phyloP scores from a whole-genome alignment of 2,797 vertebrate species.

The Sebastes umbrosus region DNA sequence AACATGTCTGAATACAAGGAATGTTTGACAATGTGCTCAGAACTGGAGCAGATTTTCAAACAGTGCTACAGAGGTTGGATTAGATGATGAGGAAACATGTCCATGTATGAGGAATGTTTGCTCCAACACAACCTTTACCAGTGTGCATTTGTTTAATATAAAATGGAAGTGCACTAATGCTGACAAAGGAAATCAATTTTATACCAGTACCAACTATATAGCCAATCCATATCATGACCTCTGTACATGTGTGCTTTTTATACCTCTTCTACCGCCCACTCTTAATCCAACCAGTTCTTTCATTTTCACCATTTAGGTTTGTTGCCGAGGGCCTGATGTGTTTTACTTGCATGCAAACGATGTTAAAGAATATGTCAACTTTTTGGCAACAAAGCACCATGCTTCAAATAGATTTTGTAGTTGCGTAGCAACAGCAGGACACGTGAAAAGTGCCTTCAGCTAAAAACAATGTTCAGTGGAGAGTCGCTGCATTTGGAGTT shows the following conservation, averaged over 20 bases:
- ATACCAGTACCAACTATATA: not conserved
- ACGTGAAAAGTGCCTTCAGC: not conserved
- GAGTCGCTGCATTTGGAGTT: not conserved
- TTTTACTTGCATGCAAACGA: slow-evolving; percentile 11
- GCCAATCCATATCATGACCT: not conserved
- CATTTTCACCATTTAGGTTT: not conserved
- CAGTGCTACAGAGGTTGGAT: not conserved
- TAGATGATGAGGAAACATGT: not conserved
- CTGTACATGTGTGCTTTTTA: not conserved
- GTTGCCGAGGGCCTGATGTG: not conserved
- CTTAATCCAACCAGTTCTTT: not conserved
- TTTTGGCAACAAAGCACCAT: slow-evolving; percentile 7
- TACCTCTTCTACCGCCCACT: not conserved
- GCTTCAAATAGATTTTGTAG: slow-evolving; percentile 46
- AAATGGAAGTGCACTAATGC: not conserved
- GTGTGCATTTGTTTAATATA: not conserved
- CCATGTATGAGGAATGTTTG: not conserved
- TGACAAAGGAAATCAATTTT: not conserved
- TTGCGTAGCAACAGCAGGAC: slow-evolving; percentile 56
- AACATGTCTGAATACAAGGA: not conserved
- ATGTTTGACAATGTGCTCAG: not conserved
- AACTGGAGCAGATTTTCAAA: not conserved
- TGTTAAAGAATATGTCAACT: slow-evolving; percentile 24
- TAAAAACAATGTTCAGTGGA: slow-evolving; percentile 15
- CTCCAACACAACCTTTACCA: not conserved